Evolutionary conservation across 1,140 invertebrate genomes (phyloP).

Genomic region (Akabosia matsudoensis): DNA sequence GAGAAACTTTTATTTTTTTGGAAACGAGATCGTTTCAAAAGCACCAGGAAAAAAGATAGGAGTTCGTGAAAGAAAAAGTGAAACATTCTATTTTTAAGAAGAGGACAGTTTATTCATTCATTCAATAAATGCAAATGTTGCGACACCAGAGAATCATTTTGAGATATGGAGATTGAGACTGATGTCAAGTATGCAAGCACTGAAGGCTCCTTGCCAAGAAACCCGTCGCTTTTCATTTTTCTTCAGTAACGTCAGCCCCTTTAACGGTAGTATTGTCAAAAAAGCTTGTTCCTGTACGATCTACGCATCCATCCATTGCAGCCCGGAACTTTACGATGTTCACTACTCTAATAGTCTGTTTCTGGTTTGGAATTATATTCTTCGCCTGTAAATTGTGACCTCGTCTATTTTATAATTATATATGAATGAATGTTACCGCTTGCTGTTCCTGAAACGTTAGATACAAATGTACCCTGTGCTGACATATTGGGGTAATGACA

Average conservation of each 20-base stretch:
- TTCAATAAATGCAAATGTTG: slow-evolving; percentile 45
- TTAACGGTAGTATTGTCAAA: not conserved
- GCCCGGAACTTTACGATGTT: too few relatives aligned
- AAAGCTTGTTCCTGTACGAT: not conserved
- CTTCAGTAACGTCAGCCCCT: not conserved
- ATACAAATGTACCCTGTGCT: too few relatives aligned
- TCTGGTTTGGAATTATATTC: too few relatives aligned
- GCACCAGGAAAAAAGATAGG: not conserved
- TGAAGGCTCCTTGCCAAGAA: slow-evolving; percentile 39
- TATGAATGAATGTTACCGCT: too few relatives aligned
- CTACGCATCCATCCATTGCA: too few relatives aligned
- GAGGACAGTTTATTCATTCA: not conserved
- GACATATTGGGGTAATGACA: too few relatives aligned
- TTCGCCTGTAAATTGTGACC: too few relatives aligned
- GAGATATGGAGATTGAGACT: slow-evolving; percentile 46
- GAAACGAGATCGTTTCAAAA: not conserved
- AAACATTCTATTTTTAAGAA: not conserved
- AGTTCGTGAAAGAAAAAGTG: not conserved
- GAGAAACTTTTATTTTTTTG: slow-evolving; percentile 11
- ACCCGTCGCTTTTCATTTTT: slow-evolving; percentile 5
- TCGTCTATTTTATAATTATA: too few relatives aligned
- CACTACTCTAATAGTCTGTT: too few relatives aligned
- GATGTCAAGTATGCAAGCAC: slow-evolving; percentile 42
- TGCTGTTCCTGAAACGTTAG: too few relatives aligned
- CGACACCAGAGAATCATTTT: slow-evolving; percentile 45